Conservation (phyloP, 2,888 invertebrate species). For the Cosmia trapezina region DNA sequence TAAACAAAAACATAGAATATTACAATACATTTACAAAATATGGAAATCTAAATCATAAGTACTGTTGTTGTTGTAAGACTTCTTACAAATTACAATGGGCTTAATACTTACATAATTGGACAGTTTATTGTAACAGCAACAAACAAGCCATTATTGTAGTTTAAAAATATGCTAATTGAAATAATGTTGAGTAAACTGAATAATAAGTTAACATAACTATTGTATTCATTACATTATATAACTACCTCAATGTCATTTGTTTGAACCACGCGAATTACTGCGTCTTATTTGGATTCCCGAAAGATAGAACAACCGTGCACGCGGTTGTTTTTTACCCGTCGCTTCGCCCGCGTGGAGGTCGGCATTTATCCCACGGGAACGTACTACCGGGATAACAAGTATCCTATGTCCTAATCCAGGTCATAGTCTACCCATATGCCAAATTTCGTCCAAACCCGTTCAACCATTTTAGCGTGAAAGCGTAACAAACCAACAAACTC, state of each 20-base stretch:
- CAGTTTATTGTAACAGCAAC: constrained; percentile 28
- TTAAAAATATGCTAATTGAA: constrained; percentile 18
- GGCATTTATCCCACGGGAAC: too few species aligned
- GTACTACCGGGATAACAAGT: too few species aligned
- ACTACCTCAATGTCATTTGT: constrained; percentile 20
- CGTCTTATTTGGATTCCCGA: constrained; percentile 1
- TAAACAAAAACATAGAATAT: neutral
- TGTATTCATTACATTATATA: constrained; percentile 28
- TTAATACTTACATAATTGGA: constrained; percentile 2
- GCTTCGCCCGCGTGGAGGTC: too few species aligned
- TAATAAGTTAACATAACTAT: constrained; percentile 12
- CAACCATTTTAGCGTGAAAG: too few species aligned
- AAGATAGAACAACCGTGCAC: neutral
- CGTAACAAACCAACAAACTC: too few species aligned
- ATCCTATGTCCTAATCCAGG: too few species aligned
- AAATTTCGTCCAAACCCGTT: too few species aligned
- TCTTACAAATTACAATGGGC: constrained; percentile 17
- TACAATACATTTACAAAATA: neutral
- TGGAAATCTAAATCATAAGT: constrained; percentile 12
- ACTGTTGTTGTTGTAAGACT: neutral
- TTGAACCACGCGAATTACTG: neutral
- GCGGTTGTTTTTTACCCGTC: too few species aligned
- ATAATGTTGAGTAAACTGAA: constrained; percentile 17
- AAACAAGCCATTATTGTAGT: neutral
- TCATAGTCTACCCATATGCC: too few species aligned